Evolutionary conservation across 2,113 vertebrate genomes (phyloP).

Genomic region (Bucco capensis): DNA sequence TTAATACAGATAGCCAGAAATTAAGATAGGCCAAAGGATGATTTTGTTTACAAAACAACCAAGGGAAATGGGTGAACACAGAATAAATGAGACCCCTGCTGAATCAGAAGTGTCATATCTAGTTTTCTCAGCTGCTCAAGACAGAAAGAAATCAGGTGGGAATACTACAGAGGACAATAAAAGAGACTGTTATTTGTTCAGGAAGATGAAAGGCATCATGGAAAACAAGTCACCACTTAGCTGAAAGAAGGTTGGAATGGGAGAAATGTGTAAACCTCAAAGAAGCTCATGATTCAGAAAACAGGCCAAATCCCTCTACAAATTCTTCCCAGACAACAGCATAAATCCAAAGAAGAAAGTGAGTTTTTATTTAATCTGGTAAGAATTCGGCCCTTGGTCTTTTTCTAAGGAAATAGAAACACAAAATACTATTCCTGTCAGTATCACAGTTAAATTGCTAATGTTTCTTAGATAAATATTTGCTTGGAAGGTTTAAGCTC

Average conservation of each 20-base stretch:
- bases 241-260: background rate
- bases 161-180: conserved; percentile 24
- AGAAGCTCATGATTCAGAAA: conserved; percentile 24
- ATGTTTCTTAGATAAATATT: conserved; percentile 18
- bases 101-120: conserved; percentile 19
- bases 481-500: conserved; percentile 9
- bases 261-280: background rate
- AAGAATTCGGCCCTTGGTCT: background rate
- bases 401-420: conserved; percentile 15
- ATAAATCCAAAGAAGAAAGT: conserved; percentile 7
- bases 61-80: background rate
- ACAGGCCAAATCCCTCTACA: background rate
- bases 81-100: background rate
- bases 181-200: conserved; percentile 39
- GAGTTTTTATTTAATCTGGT: background rate
- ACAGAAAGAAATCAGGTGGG: conserved; percentile 32
- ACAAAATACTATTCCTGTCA: background rate
- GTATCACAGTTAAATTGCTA: background rate
- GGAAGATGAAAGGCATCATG: conserved; percentile 37
- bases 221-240: conserved; percentile 26
- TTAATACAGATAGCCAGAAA: background rate
- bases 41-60: background rate
- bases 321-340: conserved; percentile 29
- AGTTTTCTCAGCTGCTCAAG: conserved; percentile 1
- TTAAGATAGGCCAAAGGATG: background rate